Conservation (phyloP, 2,797 vertebrate genomes). For the Cryptoprocta ferox region DNA sequence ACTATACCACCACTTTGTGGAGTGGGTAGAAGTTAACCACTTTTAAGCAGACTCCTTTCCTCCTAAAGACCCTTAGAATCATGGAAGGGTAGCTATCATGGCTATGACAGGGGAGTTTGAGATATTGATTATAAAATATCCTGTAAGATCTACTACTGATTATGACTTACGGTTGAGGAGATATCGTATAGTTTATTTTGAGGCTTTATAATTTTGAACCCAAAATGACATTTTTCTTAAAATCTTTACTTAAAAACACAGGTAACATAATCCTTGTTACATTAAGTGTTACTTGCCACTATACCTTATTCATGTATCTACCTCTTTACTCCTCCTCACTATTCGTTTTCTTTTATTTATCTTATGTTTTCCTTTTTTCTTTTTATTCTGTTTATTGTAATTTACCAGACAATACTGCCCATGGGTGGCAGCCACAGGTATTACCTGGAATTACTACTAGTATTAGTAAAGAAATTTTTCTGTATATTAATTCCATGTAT, state of each 20-base stretch:
- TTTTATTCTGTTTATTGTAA: constrained; percentile 2
- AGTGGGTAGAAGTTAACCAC: neutral
- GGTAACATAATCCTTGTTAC: neutral
- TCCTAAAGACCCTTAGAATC: neutral
- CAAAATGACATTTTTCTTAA: neutral
- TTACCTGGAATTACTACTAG: neutral
- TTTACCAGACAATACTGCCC: neutral
- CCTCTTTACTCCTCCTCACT: neutral
- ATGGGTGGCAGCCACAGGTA: neutral
- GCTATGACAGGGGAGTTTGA: neutral
- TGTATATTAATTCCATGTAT: neutral
- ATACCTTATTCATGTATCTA: neutral
- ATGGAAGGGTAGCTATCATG: neutral
- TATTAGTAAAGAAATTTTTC: neutral
- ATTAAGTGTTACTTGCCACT: neutral
- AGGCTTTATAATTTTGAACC: neutral
- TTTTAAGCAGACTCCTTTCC: neutral
- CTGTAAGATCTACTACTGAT: neutral
- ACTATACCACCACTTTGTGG: neutral
- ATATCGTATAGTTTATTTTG: neutral
- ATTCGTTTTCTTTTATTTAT: neutral
- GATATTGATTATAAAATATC: neutral
- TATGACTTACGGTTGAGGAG: neutral
- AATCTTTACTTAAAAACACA: neutral
- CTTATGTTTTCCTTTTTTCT: neutral